These are phyloP conservation scores for Pterostichus madidus DNA, from an alignment of 2,888 invertebrate species.

Conservation along the genomic window DNA sequence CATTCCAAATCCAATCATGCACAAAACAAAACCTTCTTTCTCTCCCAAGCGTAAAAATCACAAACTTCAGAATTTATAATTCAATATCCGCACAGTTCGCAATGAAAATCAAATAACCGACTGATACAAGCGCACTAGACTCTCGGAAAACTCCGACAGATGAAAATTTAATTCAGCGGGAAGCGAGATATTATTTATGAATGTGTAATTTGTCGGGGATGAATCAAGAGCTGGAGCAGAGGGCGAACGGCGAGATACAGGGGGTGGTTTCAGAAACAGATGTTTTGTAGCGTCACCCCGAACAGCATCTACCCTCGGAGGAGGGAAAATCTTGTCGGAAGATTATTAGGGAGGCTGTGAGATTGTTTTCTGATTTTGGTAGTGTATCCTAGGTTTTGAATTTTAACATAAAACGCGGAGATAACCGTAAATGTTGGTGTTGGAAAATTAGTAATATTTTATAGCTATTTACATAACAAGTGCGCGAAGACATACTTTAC, in stretches of 20 bases:
- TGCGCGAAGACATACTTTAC: too few relatives aligned
- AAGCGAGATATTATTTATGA: slow-evolving; percentile 62
- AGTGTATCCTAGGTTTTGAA: too few relatives aligned
- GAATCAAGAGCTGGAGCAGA: background rate
- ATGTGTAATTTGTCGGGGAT: slow-evolving; percentile 56
- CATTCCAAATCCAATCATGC: slow-evolving; percentile 35
- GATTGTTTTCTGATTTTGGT: slow-evolving; percentile 5
- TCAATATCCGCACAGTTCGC: slow-evolving; percentile 46
- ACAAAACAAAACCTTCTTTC: slow-evolving; percentile 11
- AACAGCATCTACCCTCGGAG: background rate
- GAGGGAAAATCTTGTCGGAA: background rate
- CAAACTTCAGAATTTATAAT: slow-evolving; percentile 63
- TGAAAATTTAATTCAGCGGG: slow-evolving; percentile 58
- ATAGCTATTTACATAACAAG: too few relatives aligned
- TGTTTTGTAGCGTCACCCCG: slow-evolving; percentile 23
- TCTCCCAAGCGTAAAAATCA: slow-evolving; percentile 44
- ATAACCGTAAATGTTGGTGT: too few relatives aligned
- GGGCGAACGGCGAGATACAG: slow-evolving; percentile 15
- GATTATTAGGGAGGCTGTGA: slow-evolving; percentile 4
- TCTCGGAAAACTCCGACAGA: slow-evolving; percentile 1
- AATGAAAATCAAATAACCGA: slow-evolving; percentile 60
- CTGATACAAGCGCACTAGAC: slow-evolving; percentile 12
- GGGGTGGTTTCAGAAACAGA: slow-evolving; percentile 63
- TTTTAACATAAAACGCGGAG: too few relatives aligned
- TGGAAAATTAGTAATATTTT: too few relatives aligned